Percentiles rank a stretch among this genome's conserved stretches.
phyloP scores from a whole-genome alignment of 2,113 vertebrate genomes.

The Marcusenius ussheri region DNA sequence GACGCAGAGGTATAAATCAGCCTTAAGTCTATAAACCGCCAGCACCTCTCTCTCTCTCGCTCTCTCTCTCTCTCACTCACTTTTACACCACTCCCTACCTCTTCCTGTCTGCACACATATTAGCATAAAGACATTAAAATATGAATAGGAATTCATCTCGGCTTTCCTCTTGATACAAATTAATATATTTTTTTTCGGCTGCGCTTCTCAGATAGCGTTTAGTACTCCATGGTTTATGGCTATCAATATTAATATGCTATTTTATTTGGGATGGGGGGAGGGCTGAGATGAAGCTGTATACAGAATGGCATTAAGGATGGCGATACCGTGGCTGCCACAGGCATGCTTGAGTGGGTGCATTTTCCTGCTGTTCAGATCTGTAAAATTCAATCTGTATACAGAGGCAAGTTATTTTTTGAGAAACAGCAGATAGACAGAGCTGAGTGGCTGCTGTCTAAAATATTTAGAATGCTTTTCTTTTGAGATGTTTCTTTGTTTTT shows the following conservation, averaged over 20 bases:
- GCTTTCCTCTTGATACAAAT: constrained; percentile 37
- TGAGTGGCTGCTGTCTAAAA: constrained; percentile 46
- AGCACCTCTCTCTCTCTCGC: constrained; percentile 32
- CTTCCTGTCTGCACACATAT: constrained; percentile 19
- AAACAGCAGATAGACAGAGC: constrained; percentile 42
- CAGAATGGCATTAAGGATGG: constrained; percentile 46
- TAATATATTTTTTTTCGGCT: constrained; percentile 34
- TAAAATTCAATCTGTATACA: constrained; percentile 49
- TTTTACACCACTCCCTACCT: neutral
- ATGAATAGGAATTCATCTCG: constrained; percentile 38
- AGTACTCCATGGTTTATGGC: constrained; percentile 39
- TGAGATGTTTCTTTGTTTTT: neutral
- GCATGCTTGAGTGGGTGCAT: constrained; percentile 45
- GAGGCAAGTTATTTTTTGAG: constrained; percentile 46
- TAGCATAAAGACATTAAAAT: constrained; percentile 47
- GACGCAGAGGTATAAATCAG: neutral
- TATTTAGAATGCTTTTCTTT: constrained; percentile 35
- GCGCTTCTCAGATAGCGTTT: constrained; percentile 37
- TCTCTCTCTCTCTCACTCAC: neutral
- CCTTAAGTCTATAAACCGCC: neutral
- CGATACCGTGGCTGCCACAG: constrained; percentile 47
- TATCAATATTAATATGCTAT: constrained; percentile 54
- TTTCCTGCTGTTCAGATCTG: constrained; percentile 43
- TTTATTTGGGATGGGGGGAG: constrained; percentile 42
- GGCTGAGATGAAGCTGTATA: constrained; percentile 39